Base-by-base conservation (phyloP, 2,113 vertebrate genomes). In the Plecturocebus donacophilus region DNA sequence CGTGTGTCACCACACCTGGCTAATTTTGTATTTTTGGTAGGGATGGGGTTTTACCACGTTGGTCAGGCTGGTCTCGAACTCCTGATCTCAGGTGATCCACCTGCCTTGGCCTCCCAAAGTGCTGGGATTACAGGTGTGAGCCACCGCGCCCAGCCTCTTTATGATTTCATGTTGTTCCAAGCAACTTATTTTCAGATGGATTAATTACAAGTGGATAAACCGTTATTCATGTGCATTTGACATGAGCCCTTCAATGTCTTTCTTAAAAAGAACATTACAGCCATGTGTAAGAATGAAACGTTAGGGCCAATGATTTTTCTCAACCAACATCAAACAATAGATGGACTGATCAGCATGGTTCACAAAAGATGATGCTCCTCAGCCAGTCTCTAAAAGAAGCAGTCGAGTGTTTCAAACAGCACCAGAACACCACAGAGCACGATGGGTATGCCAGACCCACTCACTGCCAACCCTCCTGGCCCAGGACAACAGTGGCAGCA, bases 361-460 rank as follows among this genome's bases (percentile, higher is more conserved):
- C 54, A 87, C 42, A 14, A 52, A 87, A 92, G 8, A 30, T 20
- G 5, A 68, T 2, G 38, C 11, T 71, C 25, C 52, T 47, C 6
- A 58, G 49, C 47, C 73, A n/a, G 17, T 40, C 58, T 35, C n/a
- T n/a, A 35, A 3, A 9, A 86, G 80, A 21, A 82, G 49, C 3
- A 25, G 35, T 7, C 10, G 3, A 6, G 0, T 1, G 1, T 21
- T 32, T 54, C 66, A 23, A 12, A 40, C 0, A 13, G 12, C 42
- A 71, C 9, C 42, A 19, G 17, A 58, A 23, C 23, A 17, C 58
- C 35, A 17, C 58, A 35, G 47, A 8, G 66, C 38, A 77, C 3
- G 1, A 3, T 3, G 3, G 49, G 0, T 14, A 54, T 10, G 5
- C 54, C 27, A 52, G 30, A 13, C 30, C 16, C 11, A 16, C 11